These are phyloP conservation scores for Acromyrmex charruanus DNA, from an alignment of 1,140 invertebrate genomes.

Conservation along the genomic window DNA sequence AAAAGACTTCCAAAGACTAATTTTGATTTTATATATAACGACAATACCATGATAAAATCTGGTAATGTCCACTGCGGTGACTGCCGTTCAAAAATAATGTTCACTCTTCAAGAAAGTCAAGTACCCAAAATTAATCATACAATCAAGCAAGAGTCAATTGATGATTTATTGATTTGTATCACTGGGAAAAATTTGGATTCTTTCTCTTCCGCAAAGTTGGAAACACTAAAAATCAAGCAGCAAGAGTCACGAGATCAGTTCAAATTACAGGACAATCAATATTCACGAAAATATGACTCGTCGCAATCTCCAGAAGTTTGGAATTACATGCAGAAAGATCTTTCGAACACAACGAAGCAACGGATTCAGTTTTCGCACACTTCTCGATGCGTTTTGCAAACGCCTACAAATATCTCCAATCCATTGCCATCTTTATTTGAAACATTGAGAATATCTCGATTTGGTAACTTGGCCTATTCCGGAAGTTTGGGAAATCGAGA, in stretches of 20 bases:
- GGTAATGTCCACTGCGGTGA: neutral
- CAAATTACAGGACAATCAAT: neutral
- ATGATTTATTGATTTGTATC: neutral
- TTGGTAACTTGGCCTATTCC: neutral
- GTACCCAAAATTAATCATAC: neutral
- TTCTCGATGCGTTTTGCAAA: neutral
- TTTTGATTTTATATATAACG: conserved; percentile 32
- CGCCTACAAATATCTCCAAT: neutral
- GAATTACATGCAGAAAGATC: neutral
- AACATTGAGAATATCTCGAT: neutral
- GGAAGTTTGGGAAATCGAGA: neutral
- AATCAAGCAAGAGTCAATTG: neutral
- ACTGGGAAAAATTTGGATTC: neutral
- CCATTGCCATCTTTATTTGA: neutral
- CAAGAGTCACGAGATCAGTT: neutral
- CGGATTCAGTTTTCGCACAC: neutral
- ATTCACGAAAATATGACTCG: neutral
- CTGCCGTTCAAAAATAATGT: conserved; percentile 4
- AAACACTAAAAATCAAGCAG: neutral
- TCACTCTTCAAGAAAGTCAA: neutral
- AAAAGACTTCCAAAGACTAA: conserved; percentile 24
- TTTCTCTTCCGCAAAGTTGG: neutral
- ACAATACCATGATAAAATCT: neutral
- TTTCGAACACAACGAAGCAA: neutral
- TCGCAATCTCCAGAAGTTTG: neutral